Base-by-base conservation (phyloP, 2,113 vertebrate genomes). In the Brachypodius melanocephalos region DNA sequence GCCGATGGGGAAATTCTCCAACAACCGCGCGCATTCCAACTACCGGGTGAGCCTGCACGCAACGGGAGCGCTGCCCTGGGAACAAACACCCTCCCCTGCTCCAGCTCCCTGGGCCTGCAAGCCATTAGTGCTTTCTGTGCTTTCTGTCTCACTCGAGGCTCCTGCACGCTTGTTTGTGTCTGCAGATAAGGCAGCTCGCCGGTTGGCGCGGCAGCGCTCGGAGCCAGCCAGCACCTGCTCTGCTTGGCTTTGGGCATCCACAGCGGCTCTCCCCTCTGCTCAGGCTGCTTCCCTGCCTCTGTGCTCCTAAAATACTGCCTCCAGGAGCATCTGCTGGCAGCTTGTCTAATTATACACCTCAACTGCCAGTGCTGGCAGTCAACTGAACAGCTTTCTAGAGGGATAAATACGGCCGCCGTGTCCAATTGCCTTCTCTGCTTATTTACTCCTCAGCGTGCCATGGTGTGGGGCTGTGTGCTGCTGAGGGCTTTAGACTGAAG, bases 1-100 rank as follows among this genome's bases (percentile, higher is more conserved):
- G 66, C 99, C 99, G 0, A 98, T 99, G 98, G 99, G 99, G 62
- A 98, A 88, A 32, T 99, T 99, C 97, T 96, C 88, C 74, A 99
- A 99, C 98, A 99, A 99, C 97, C 98, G 99, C 15, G 99, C 99
- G 0, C 99, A 99, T 90, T 99, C 99, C 92, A 99, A 99, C 98
- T 98, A 98, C 97, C 98, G 99, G 95, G 99, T 99, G 93, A 99
- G 99, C 96, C 76, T 62, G 51, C 81, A 67, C 17, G 79, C 89
- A 10, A 17, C 1, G 45, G 88, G 89, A 94, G 34, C 1, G 3
- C 59, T 58, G 81, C 78, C 55, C 68, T 65, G 0, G 5, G 12
- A 58, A 28, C 55, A 65, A 40, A 1, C 89, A 32, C 28, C 55
- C 6, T 25, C 63, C 45, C 49, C 59, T 57, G 45, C 21, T 63